Conservation (phyloP, 2,888 invertebrate genomes). For the Dryomyza anilis region DNA sequence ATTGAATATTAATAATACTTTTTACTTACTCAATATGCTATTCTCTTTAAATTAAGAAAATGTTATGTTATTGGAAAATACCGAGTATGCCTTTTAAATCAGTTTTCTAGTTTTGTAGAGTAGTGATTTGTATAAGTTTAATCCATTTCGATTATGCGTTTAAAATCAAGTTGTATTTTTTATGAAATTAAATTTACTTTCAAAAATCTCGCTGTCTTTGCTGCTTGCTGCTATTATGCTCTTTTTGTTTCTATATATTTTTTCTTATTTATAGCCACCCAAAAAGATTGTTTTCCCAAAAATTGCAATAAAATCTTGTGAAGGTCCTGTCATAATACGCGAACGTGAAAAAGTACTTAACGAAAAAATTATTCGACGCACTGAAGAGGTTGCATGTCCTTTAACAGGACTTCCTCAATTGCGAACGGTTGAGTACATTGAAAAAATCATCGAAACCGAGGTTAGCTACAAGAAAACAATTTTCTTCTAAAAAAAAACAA, state of each 20-base stretch:
- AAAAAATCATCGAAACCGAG: constrained; percentile 95
- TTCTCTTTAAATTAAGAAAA: no score
- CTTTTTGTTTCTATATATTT: constrained; percentile 31
- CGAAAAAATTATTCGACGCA: constrained; percentile 84
- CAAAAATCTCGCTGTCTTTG: no score
- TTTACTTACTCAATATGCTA: no score
- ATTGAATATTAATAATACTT: no score
- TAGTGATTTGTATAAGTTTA: not conserved
- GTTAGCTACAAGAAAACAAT: constrained; percentile 64
- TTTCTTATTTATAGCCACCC: constrained; percentile 43
- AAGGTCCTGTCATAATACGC: constrained; percentile 81
- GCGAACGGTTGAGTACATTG: constrained; percentile 91
- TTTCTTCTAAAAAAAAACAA: not conserved
- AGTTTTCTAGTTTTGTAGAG: no score
- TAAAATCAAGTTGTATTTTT: no score
- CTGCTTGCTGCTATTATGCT: constrained; percentile 12
- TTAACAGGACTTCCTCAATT: constrained; percentile 83
- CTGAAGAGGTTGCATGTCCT: constrained; percentile 88
- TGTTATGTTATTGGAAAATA: no score
- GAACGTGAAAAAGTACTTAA: constrained; percentile 89
- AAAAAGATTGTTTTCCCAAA: constrained; percentile 72
- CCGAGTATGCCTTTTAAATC: no score
- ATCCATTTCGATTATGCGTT: constrained; percentile 1
- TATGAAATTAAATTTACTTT: no score
- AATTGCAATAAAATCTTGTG: constrained; percentile 84